Evolutionary conservation across 2,888 invertebrate genomes (phyloP), one percentile per base, ranked within the genome.

Genomic region (Drosophila setosimentum): DNA sequence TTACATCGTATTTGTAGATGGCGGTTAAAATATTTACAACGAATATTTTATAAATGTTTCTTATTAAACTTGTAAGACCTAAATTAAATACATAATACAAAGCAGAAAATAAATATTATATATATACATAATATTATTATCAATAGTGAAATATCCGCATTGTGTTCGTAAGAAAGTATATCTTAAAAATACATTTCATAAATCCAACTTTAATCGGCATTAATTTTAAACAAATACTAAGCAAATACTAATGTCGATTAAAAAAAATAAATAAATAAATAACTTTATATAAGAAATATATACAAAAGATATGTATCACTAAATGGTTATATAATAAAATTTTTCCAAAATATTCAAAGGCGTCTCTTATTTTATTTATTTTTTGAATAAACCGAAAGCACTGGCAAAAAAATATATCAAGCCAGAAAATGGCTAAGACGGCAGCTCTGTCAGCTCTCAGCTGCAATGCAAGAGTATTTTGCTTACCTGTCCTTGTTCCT

Each of bases 31-130:
- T 89, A 84, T 87, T 89, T 80, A 86, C 86, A 86, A 89, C 86
- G 86, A 86, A 89, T 82, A 79, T 84, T 89, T 87, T 87, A 78
- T 69, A 78, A 80, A 83, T 80, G 75, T 82, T 83, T 82, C 82
- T 74, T 76, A 73, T 68, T 73, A 67, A 55, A 74, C 32, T 66
- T 63, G 35, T 63, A 72, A 71, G 69, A 48, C 48, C 37, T 30
- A 49, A 54, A 75, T 72, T 53, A 45, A 48, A 58, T 33, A 33
- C 32, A 71, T 61, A 71, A 65, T 57, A 76, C 32, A 61, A 57
- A 72, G 42, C 13, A 45, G 13, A 45, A 42, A 21, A 45, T 21
- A 21, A 21, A 45, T 33, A 33, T 33, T 11, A 32, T 11, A 42
- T 21, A n/a, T 13, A 24, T 45, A 21, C 21, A 37, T 18, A 37